Evolutionary conservation across 2,797 vertebrate genomes (phyloP), one percentile per base, ranked within the genome.

Genomic region (Catharus ustulatus): DNA sequence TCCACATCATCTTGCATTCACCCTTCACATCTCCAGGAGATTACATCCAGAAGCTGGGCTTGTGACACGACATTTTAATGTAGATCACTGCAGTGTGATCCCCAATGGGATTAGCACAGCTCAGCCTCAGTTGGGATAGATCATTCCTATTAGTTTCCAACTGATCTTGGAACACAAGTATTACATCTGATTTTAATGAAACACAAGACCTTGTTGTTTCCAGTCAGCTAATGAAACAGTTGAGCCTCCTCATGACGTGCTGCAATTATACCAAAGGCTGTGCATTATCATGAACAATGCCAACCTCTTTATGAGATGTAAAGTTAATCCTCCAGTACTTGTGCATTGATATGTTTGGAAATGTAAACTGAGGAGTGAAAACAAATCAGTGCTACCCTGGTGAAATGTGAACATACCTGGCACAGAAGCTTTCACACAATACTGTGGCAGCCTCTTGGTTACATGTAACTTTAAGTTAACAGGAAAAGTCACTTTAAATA

Each of bases 111-210:
- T 97, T 96, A 97, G 84, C 72, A 17, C 71, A 94, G 94, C 77
- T 86, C 95, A 88, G 96, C 82, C 95, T 96, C 91, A 84, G 66
- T 85, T 95, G 90, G 95, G 83, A 96, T 96, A 95, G 95, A 97
- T 97, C 96, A 96, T 97, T 97, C 95, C 95, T 97, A 93, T 97
- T 98, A 97, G 96, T 97, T 97, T 98, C 97, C 97, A 98, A 93
- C 95, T 95, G 96, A 98, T 97, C 95, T 97, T 98, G 96, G 97
- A 98, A 97, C 46, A 40, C 86, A 96, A 97, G 86, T 96, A 96
- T 96, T 97, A 96, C 98, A 98, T 98, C 97, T 98, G 98, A 98
- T 97, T 98, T 97, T 96, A 98, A 98, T 98, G 97, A 98, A 98
- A 98, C 32, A 63, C 94, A 97, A 98, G 97, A 97, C 95, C 90